Percentiles rank a stretch among this genome's conserved stretches.
Evolutionary conservation across 2,888 invertebrate genomes (phyloP).

Genomic region (Crepidodera aurea): DNA sequence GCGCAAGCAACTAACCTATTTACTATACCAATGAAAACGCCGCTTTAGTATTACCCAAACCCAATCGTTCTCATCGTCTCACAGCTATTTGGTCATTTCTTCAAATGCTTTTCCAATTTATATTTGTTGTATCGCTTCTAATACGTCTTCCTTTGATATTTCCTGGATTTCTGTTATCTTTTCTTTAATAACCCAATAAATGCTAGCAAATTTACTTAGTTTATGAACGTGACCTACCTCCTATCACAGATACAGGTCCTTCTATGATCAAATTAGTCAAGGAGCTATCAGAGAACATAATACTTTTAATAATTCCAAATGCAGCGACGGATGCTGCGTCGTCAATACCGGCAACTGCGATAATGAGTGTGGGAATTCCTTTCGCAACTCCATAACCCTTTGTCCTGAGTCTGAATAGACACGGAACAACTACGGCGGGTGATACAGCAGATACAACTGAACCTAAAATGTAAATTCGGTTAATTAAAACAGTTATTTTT

Average conservation of each 20-base stretch:
- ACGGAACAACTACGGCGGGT: constrained; percentile 97
- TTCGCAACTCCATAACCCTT: constrained; percentile 92
- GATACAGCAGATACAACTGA: constrained; percentile 91
- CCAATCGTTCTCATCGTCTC: too few species aligned
- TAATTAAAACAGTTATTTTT: not conserved
- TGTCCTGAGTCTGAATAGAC: constrained; percentile 82
- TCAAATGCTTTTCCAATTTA: too few species aligned
- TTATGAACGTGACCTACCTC: too few species aligned
- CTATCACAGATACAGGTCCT: constrained; percentile 81
- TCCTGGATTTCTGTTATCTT: too few species aligned
- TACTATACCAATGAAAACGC: too few species aligned
- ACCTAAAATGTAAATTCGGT: constrained; percentile 60
- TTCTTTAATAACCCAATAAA: too few species aligned
- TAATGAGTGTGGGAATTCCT: constrained; percentile 94
- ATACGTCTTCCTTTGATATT: too few species aligned
- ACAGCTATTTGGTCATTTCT: too few species aligned
- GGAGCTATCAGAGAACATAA: constrained; percentile 83
- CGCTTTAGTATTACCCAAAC: too few species aligned
- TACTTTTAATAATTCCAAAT: constrained; percentile 87
- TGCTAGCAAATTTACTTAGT: too few species aligned
- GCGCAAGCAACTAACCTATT: too few species aligned
- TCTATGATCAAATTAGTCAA: constrained; percentile 73
- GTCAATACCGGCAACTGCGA: constrained; percentile 94
- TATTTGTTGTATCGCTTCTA: too few species aligned
- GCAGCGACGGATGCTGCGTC: constrained; percentile 95